Evolutionary conservation across 2,113 vertebrate species (phyloP), one percentile per base, ranked within the genome.

Genomic region (Macrotis lagotis): DNA sequence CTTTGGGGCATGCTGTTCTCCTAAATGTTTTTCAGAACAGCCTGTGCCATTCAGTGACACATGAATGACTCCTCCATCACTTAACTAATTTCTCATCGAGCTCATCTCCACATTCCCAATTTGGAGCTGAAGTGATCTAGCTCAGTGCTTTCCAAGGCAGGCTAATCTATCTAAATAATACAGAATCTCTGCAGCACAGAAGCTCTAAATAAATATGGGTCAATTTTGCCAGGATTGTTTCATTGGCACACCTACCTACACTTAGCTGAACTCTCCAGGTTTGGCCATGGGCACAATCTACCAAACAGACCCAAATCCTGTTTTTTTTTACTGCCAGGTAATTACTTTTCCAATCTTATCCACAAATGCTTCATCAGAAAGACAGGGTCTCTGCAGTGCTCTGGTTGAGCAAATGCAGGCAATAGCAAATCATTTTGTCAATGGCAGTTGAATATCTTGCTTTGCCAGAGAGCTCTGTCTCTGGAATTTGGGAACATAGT

Each of bases 321-420:
- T 96, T 90, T 96, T 96, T 90, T 96, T 97, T 94, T 90, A 89
- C 90, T 97, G 93, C 95, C 92, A 5, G 0, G 94, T 97, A 97
- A 96, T 98, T 98, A 97, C 96, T 97, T 91, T 92, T 94, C 96
- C 94, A 96, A 97, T 97, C 91, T 95, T 98, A 95, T 95, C 91
- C 51, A 95, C 94, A 98, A 98, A 97, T 91, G 91, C 55, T 97
- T 96, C 91, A 47, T 93, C 95, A 97, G 94, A 97, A 96, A 98
- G 96, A 91, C 93, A 97, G 48, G 52, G 95, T 93, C 98, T 97
- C 91, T 90, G 91, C 96, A 95, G 88, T 11, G 89, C 90, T 93
- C 96, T 96, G 91, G 94, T 96, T 96, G 94, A 98, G 59, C 95
- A 96, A 95, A 37, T 66, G 12, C 52, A 2, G 52, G 90, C 11